phyloP scores from a whole-genome alignment of 2,888 invertebrate genomes.

The Trichopoda pennipes region DNA sequence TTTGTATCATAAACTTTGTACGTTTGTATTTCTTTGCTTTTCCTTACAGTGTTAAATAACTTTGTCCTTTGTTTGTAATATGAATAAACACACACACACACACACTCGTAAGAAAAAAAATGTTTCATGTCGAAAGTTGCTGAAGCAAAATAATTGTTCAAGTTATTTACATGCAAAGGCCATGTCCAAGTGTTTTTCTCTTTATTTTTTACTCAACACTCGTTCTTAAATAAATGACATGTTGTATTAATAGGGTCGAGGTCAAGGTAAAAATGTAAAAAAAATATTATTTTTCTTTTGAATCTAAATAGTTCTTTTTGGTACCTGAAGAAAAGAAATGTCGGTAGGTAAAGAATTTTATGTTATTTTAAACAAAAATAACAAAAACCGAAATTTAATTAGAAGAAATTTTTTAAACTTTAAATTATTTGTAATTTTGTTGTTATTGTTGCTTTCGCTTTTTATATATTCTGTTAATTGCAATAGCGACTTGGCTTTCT shows the following conservation, averaged over 20 bases:
- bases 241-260: conserved; percentile 30
- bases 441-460: too few relatives aligned
- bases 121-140: conserved; percentile 15
- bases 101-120: conserved; percentile 27
- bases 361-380: too few relatives aligned
- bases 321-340: neutral
- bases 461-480: too few relatives aligned
- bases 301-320: conserved; percentile 9
- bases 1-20: conserved; percentile 1
- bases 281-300: neutral
- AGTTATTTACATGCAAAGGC: conserved; percentile 53
- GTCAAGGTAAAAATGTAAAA: conserved; percentile 38
- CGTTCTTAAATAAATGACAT: conserved; percentile 21
- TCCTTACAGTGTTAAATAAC: conserved; percentile 40
- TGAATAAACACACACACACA: too few relatives aligned
- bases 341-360: neutral
- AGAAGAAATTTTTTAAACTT: too few relatives aligned
- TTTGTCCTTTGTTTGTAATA: conserved; percentile 13
- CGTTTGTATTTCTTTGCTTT: neutral
- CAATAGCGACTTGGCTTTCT: too few relatives aligned
- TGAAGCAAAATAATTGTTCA: conserved; percentile 36
- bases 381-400: too few relatives aligned
- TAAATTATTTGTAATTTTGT: too few relatives aligned
- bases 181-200: conserved; percentile 26
- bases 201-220: conserved; percentile 5